Evolutionary conservation across 2,888 invertebrate genomes (phyloP), one percentile per base, ranked within the genome.

Genomic region (Drosophila basisetae): DNA sequence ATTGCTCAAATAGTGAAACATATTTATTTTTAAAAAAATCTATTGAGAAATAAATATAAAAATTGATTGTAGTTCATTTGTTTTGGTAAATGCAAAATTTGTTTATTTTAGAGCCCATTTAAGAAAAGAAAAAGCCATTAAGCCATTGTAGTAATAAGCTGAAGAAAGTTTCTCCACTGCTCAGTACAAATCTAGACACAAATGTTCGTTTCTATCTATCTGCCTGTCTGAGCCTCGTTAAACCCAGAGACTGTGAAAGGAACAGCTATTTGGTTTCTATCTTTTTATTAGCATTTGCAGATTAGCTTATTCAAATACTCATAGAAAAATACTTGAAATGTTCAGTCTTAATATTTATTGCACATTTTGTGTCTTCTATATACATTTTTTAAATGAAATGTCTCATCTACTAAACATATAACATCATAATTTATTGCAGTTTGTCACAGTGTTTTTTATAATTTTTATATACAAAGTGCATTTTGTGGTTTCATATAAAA

Each of bases 401-500:
- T 16, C 16, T 9, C 47, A 47, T 25, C 2, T 9, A 9, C 7
- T 4, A 22, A 13, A 47, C 47, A 47, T 33, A 33, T 33, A 33
- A 33, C 4, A 25, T 16, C 16, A 16, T 13, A 16, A 47, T 25
- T 25, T 47, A 47, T 47, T 25, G 25, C 3, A 9, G 16, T 22
- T 47, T 47, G 43, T 3, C 43, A 7, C 13, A 22, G 7, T 25
- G 25, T 10, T 47, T 47, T 25, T 16, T 47, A 16, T 47, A 25
- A 25, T 25, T 25, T 25, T 1, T 7, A 4, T 25, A 47, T 28
- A 22, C 31, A 68, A 50, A 68, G 68, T 68, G 30, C 68, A 55
- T 22, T 16, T 41, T 52, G 47, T 28, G n/a, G 13, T 41, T 25
- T n/a, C 18, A 2, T 22, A 28, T 11, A 7, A 41, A 11, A 33